Conservation (phyloP, 2,888 invertebrate genomes). For the Himalopsyche japonica region DNA sequence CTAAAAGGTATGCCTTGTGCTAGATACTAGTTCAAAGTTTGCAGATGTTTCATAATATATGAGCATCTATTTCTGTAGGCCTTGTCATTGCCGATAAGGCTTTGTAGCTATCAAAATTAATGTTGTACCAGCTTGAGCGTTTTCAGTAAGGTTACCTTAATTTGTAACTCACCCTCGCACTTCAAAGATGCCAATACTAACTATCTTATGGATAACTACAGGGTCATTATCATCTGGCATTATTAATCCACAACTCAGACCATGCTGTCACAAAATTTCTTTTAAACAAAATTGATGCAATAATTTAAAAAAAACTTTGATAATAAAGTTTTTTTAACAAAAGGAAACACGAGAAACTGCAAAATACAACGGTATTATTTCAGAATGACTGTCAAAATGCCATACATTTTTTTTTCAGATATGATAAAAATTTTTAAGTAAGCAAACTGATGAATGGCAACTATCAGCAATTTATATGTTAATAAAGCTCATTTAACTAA, state of each 20-base stretch:
- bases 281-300: too few species aligned
- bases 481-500: too few species aligned
- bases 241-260: background rate
- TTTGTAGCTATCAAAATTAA: background rate
- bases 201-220: background rate
- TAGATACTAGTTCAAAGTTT: background rate
- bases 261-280: background rate
- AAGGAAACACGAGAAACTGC: too few species aligned
- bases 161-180: background rate
- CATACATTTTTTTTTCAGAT: too few species aligned
- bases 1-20: background rate
- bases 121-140: background rate
- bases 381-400: too few species aligned
- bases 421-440: too few species aligned
- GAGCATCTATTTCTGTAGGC: background rate
- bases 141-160: background rate
- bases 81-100: background rate
- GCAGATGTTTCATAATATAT: background rate
- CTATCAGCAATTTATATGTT: too few species aligned
- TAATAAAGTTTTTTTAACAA: too few species aligned
- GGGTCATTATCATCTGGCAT: background rate
- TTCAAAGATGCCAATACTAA: background rate
- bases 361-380: too few species aligned
- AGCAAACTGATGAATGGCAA: too few species aligned
- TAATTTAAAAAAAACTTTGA: too few species aligned